These are phyloP conservation scores for Poeciliopsis presidionis DNA, from an alignment of 2,797 vertebrate genomes.

Conservation along the genomic window DNA sequence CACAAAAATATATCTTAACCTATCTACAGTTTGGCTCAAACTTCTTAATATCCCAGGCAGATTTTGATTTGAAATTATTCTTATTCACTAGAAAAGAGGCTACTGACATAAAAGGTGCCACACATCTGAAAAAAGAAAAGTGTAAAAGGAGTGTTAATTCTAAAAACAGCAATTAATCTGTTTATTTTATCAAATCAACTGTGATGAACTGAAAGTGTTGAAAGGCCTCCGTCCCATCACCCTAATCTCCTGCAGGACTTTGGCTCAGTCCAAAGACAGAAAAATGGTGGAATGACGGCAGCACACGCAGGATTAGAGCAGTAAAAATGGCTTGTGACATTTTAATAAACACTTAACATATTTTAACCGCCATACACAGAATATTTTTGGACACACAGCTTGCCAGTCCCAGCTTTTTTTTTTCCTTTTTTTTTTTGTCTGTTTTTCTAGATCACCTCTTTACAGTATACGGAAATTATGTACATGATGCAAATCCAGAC, in stretches of 20 bases:
- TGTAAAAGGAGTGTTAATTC: neutral
- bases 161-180: neutral
- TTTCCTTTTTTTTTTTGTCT: conserved; percentile 11
- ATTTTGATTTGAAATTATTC: neutral
- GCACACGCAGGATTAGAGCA: conserved; percentile 67
- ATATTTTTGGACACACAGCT: conserved; percentile 84
- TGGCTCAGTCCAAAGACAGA: too few species aligned
- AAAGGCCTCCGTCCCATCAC: neutral
- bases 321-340: conserved; percentile 81
- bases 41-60: neutral
- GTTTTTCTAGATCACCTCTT: conserved; percentile 82
- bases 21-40: too few species aligned
- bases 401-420: conserved; percentile 72
- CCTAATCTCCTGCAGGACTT: neutral
- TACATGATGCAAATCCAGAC: conserved; percentile 81
- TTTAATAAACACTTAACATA: conserved; percentile 91
- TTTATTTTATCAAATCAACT: neutral
- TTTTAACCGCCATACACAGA: conserved; percentile 83
- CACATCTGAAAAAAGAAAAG: neutral
- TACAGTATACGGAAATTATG: conserved; percentile 86
- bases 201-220: neutral
- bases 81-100: neutral
- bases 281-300: conserved; percentile 50
- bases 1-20: neutral
- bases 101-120: neutral